These are phyloP conservation scores for Dufourea novaeangliae DNA, from an alignment of 1,140 invertebrate species.

Conservation along the genomic window DNA sequence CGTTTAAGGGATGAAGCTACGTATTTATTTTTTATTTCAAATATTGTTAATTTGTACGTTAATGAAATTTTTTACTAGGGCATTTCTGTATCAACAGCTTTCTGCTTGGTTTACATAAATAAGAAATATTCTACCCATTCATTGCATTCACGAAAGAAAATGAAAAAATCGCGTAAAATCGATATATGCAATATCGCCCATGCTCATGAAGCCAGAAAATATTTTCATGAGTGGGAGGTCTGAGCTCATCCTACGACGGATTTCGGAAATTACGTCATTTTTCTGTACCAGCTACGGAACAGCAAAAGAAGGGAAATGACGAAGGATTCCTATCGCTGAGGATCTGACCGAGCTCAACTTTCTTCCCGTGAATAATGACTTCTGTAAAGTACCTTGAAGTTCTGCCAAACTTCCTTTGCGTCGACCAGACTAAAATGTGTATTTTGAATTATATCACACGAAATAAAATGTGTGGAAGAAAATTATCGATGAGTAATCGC, in stretches of 20 bases:
- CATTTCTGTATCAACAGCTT: too few relatives aligned
- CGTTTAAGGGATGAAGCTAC: neutral
- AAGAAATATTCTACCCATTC: too few relatives aligned
- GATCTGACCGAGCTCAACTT: neutral
- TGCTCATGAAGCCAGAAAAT: neutral
- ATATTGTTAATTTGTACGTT: too few relatives aligned
- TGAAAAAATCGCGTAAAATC: neutral
- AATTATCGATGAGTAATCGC: too few relatives aligned
- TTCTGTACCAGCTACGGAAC: neutral
- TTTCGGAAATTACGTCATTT: constrained; percentile 12
- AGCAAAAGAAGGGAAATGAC: neutral
- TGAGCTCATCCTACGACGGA: constrained; percentile 10
- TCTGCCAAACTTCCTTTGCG: neutral
- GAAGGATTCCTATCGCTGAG: neutral
- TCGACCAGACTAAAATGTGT: too few relatives aligned
- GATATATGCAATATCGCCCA: neutral
- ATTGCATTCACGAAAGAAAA: constrained; percentile 1
- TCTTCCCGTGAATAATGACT: neutral
- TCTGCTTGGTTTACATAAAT: too few relatives aligned
- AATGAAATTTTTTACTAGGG: too few relatives aligned
- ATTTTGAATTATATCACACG: too few relatives aligned
- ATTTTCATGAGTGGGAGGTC: neutral
- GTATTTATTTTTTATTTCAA: neutral
- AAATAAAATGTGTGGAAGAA: too few relatives aligned
- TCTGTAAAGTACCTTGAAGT: neutral